A percentile compares a stretch with the other conserved stretches of the same genome.
These are phyloP conservation scores for Phalloptychus januarius DNA, from an alignment of 2,797 vertebrate genomes.

Conservation along the genomic window DNA sequence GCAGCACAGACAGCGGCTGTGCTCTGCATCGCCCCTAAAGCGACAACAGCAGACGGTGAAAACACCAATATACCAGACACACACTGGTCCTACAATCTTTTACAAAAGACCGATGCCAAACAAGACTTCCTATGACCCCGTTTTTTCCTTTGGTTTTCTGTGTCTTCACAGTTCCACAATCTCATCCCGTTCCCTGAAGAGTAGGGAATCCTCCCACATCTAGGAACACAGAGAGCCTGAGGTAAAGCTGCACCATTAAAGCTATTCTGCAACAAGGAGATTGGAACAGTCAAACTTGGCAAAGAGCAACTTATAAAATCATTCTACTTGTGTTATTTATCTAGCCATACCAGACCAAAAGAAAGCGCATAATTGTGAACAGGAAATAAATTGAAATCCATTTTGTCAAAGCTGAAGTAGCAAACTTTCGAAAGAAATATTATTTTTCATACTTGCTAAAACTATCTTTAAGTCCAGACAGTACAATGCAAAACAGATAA, in stretches of 20 bases:
- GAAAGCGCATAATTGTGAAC: not conserved
- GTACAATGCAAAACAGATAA: too few relatives aligned
- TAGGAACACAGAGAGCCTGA: constrained; percentile 28
- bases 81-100: constrained; percentile 23
- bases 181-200: constrained; percentile 35
- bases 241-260: constrained; percentile 40
- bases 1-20: constrained; percentile 17
- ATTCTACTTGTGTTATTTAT: not conserved
- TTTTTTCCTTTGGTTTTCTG: constrained; percentile 49
- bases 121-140: constrained; percentile 45
- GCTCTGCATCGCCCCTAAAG: constrained; percentile 31
- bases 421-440: too few relatives aligned
- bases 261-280: constrained; percentile 3
- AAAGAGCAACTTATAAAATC: not conserved
- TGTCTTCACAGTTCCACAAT: constrained; percentile 41
- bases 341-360: not conserved
- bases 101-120: constrained; percentile 40
- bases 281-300: constrained; percentile 20
- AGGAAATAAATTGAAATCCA: not conserved
- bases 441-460: too few relatives aligned
- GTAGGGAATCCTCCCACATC: constrained; percentile 42
- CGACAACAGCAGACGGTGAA: constrained; percentile 21
- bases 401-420: not conserved
- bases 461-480: too few relatives aligned
- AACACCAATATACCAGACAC: constrained; percentile 32